A percentile compares a stretch with the other conserved stretches of the same genome.
Conservation (phyloP, 2,797 vertebrate species). For the Vireo griseus region DNA sequence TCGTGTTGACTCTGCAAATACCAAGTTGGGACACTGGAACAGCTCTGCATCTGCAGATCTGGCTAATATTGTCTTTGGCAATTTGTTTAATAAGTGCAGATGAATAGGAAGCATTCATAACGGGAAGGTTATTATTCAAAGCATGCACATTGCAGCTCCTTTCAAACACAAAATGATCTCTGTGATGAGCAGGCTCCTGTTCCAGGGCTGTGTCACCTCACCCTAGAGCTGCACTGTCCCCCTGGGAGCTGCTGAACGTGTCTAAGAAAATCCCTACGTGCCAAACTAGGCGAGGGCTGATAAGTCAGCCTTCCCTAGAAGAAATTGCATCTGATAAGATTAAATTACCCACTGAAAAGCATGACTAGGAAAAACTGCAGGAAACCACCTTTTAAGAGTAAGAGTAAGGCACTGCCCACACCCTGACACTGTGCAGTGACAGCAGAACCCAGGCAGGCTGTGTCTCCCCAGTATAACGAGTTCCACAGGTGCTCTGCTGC, state of each 20-base stretch:
- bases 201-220: neutral
- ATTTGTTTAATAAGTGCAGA: constrained; percentile 6
- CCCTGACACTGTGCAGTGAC: neutral
- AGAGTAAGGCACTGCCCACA: neutral
- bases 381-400: neutral
- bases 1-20: constrained; percentile 90
- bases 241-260: neutral
- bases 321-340: neutral
- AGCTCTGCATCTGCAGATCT: neutral
- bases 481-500: fast-evolving
- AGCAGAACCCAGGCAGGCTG: fast-evolving
- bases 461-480: neutral
- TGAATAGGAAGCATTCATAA: constrained; percentile 33
- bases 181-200: neutral
- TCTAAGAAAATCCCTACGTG: neutral
- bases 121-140: constrained; percentile 39
- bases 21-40: constrained; percentile 2
- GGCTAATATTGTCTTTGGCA: constrained; percentile 34
- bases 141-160: neutral
- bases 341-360: neutral
- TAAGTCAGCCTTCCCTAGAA: neutral
- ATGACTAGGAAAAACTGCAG: neutral
- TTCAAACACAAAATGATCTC: neutral
- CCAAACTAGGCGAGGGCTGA: neutral
- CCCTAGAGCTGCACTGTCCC: neutral